Base-by-base conservation (phyloP, 64 coral and sea anemone genomes). In the Montipora foliosa region DNA sequence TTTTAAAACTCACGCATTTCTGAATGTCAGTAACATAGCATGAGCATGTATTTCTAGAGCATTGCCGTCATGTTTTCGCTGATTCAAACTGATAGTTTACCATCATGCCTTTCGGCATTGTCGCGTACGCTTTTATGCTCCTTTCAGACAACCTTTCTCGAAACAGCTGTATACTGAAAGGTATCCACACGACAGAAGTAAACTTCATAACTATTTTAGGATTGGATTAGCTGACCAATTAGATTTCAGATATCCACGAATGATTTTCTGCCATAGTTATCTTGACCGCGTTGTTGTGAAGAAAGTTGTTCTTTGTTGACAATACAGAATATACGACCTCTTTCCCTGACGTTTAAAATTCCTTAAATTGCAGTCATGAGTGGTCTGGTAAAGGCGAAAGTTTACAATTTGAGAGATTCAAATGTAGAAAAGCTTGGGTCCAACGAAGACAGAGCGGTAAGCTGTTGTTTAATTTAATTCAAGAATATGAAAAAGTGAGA, bases 361-460 rank as follows among this genome's bases (percentile, higher is more conserved):
- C 11, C 3, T 66, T 29, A 29, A 51, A 45, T 24, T 13, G 45
- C 47, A 78, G 50, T 22, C 64, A 86, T 86, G 82, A 71, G 64
- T 67, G 47, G 82, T 1, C 19, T 71, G 47, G 44, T 72, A 5
- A 86, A 73, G 66, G 37, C 62, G 7, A 86, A 86, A 9, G 17
- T 70, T 50, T 86, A 86, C 19, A 44, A 86, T 19, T 86, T 44
- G 62, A 72, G 51, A 51, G 64, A 72, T 12, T 86, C 82, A 20
- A 86, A 86, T n/a, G 37, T 72, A 22, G 82, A 44, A 20, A 51
- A 8, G 9, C 8, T 86, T 71, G 66, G 66, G 11, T 71, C 64
- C 82, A 14, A 72, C 2, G 17, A 86, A 45, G 82, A 86, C 62
- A 86, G 11, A 86, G 12, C 37, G 57, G 81, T 71, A 50, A 72